These are phyloP conservation scores for Plusia festucae DNA, from an alignment of 2,888 invertebrate species.

Conservation along the genomic window DNA sequence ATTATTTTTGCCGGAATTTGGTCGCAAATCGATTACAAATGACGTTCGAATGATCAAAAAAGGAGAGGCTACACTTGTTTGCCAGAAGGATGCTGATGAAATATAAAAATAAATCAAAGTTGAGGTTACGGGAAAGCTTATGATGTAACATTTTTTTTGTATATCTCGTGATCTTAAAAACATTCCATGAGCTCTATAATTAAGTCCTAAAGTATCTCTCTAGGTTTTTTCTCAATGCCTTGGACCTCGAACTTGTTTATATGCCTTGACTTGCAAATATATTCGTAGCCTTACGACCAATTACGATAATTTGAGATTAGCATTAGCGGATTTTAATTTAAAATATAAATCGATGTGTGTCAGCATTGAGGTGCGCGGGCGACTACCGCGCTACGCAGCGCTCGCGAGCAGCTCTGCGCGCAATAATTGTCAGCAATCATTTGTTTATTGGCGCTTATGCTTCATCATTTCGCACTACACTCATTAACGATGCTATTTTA, in stretches of 20 bases:
- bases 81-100: neutral
- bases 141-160: too few species aligned
- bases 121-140: neutral
- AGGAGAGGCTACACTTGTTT: neutral
- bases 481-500: constrained; percentile 78
- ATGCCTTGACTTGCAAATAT: constrained; percentile 35
- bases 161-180: neutral
- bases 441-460: constrained; percentile 79
- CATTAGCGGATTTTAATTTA: constrained; percentile 47
- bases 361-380: constrained; percentile 44
- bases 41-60: neutral
- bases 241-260: constrained; percentile 31
- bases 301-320: constrained; percentile 39
- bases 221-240: constrained; percentile 7
- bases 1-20: neutral
- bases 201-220: neutral
- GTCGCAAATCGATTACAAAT: neutral
- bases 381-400: constrained; percentile 66
- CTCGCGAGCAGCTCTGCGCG: constrained; percentile 39
- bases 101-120: too few species aligned
- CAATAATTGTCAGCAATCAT: constrained; percentile 76
- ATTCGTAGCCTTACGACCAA: constrained; percentile 33
- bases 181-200: neutral
- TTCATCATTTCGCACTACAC: constrained; percentile 74
- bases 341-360: constrained; percentile 57